Evolutionary conservation across 2,888 invertebrate species (phyloP), one percentile per base, ranked within the genome.

Genomic region (Xiphydria camelus): DNA sequence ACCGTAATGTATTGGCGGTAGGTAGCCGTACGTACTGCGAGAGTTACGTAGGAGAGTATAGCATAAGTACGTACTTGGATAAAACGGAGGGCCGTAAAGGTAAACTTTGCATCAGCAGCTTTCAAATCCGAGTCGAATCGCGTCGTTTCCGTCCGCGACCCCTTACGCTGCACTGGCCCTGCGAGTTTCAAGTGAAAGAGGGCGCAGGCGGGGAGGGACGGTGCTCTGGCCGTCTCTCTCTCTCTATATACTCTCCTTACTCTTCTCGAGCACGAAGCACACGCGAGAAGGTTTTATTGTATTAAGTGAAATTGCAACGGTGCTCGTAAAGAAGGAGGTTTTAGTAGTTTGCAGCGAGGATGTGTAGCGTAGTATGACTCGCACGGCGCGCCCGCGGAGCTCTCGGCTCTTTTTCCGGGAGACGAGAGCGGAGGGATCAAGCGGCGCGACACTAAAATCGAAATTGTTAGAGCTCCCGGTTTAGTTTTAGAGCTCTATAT

Each of bases 291-390:
- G 64, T 71, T 71, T 70, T 70, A 70, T 68, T 64, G 70, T 68
- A 66, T 68, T 68, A 70, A 70, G 65, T 67, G 68, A 70, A 70
- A 71, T 71, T 70, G 70, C 70, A 65, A 66, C 62, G 61, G 56
- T 50, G 58, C 56, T 59, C 59, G 61, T 66, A 68, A 68, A 70
- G 62, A 59, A 55, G 52, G 55, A 52, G 59, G 55, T 62, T 61
- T 56, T 62, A 58, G 52, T 57, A 51, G 54, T 45, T 41, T 34
- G 34, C 17, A 38, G 45, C 35, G 41, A 45, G 44, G 51, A 53
- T 20, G 32, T 25, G 36, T 18, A 32, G 32, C 38, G 21, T n/a
- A n/a, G n/a, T n/a, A n/a, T n/a, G n/a, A n/a, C n/a, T n/a, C n/a
- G n/a, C n/a, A n/a, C n/a, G n/a, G n/a, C n/a, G n/a, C n/a, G n/a